Evolutionary conservation across 2,797 vertebrate genomes (phyloP), one percentile per base, ranked within the genome.

Genomic region (Dipus sagitta): DNA sequence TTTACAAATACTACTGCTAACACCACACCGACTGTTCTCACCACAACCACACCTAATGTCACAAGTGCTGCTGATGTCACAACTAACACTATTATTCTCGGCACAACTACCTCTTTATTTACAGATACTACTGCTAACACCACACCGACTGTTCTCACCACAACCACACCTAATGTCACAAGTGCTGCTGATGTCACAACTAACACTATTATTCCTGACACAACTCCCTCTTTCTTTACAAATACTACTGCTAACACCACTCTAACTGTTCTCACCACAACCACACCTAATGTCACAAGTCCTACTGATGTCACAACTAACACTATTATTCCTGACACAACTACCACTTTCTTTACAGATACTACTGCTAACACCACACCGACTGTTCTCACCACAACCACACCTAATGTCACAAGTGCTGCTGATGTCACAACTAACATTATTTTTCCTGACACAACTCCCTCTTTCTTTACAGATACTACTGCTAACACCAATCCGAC

Each of bases 51-150:
- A n/a, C 21, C 2, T n/a, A 3, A 21, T 23, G 2, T 12, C 1
- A 28, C 30, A 18, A 52, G 0, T 38, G 17, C 17, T 78, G 7
- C 0, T 60, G 3, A 6, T 1, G 0, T 62, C 2, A 34, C 8
- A 9, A 14, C 18, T 62, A 30, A 0, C 3, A 4, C 60, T 28
- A 9, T 28, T 13, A 0, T 38, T 26, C 2, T 28, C 32, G 0
- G 6, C 2, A 26, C 4, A 2, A 28, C 28, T 30, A 0, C 4
- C 0, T 1, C 75, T 42, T 74, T 23, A 2, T 2, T 15, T 0
- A 5, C 4, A 42, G 70, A 3, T 32, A 20, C 20, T 14, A 14
- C 34, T 47, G 32, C 24, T 4, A 42, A 0, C 10, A 11, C 58
- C 15, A 7, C 15, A 60, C 52, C 52, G 12, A 15, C 52, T 54